Evolutionary conservation across 2,888 invertebrate genomes (phyloP).

Genomic region (Chrysolina americana): DNA sequence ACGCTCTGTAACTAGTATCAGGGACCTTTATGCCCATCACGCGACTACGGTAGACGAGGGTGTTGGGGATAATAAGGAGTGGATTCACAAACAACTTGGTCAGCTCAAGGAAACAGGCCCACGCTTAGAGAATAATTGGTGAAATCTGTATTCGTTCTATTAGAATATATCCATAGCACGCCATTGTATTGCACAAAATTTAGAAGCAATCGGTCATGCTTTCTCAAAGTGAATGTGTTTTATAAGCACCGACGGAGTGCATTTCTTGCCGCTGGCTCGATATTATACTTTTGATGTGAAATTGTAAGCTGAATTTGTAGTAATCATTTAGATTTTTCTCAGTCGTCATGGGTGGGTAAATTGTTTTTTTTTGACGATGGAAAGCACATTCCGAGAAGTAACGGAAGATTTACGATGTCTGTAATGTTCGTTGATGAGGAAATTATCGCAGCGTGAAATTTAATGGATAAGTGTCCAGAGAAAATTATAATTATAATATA

Average conservation of each 20-base stretch:
- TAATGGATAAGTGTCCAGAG: neutral
- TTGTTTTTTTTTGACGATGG: neutral
- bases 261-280: slow-evolving; percentile 41
- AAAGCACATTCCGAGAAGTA: slow-evolving; percentile 15
- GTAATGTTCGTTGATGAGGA: slow-evolving; percentile 17
- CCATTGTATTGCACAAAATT: slow-evolving; percentile 37
- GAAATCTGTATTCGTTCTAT: slow-evolving; percentile 2
- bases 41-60: no score
- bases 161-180: slow-evolving; percentile 18
- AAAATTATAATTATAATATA: neutral
- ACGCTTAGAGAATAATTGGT: no score
- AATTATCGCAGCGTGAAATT: slow-evolving; percentile 11
- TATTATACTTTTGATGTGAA: slow-evolving; percentile 43
- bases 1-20: no score
- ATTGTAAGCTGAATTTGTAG: slow-evolving; percentile 35
- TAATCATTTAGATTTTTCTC: slow-evolving; percentile 41
- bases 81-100: no score
- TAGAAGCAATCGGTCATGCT: slow-evolving; percentile 44
- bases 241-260: slow-evolving; percentile 40
- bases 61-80: no score
- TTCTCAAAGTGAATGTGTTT: slow-evolving; percentile 43
- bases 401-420: slow-evolving; percentile 14
- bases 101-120: neutral
- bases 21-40: no score
- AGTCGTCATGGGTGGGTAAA: slow-evolving; percentile 41